phyloP scores from a whole-genome alignment of 2,888 invertebrate genomes.

The Tipula helvola region DNA sequence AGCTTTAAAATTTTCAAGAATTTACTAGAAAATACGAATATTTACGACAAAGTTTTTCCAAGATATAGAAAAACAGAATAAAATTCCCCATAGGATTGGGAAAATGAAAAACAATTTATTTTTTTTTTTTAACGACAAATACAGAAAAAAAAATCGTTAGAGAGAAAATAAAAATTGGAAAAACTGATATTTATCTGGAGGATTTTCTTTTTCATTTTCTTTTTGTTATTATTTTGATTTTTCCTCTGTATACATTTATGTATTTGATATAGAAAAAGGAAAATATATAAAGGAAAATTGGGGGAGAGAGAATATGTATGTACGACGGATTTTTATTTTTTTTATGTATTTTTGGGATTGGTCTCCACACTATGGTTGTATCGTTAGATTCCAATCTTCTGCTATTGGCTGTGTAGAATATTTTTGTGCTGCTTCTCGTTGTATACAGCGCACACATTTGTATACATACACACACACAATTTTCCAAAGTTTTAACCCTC shows the following conservation, averaged over 20 bases:
- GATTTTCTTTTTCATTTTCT: not conserved
- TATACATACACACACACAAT: not conserved
- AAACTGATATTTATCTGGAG: conserved; percentile 4
- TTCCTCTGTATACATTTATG: not conserved
- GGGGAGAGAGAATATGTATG: not conserved
- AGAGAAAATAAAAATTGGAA: not conserved
- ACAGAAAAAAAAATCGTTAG: not conserved
- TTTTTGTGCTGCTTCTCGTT: not conserved
- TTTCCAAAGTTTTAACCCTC: not conserved
- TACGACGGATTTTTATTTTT: not conserved
- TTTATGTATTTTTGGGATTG: not conserved
- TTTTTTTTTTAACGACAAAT: not conserved
- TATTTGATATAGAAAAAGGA: not conserved
- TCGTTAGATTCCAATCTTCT: conserved; percentile 5
- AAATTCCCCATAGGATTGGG: not conserved
- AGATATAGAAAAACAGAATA: not conserved
- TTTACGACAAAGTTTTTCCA: not conserved
- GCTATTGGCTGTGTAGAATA: conserved; percentile 5
- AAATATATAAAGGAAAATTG: not conserved
- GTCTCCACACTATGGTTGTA: conserved; percentile 10
- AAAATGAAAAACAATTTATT: not conserved
- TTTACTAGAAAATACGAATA: not conserved
- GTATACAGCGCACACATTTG: not conserved
- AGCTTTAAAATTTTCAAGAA: not conserved
- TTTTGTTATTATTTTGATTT: not conserved